Base-by-base conservation (phyloP, 2,113 vertebrate genomes). In the Ciconia boyciana region DNA sequence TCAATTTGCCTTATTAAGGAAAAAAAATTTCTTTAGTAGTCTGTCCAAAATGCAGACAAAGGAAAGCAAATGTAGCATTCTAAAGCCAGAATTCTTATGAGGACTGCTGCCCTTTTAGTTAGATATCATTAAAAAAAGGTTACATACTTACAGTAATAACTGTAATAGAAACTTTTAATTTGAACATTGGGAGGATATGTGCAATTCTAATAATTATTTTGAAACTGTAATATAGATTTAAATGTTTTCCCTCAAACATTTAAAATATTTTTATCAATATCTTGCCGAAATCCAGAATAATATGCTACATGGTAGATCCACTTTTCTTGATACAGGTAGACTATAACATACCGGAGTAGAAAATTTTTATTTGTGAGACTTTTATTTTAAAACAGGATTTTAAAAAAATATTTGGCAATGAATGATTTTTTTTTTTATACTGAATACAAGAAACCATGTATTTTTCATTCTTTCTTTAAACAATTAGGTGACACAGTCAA, bases 1-100 rank as follows among this genome's bases (percentile, higher is more conserved):
- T 95, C 86, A 83, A 87, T 94, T 87, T 96, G 51, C 57, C 36
- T 96, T 93, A 79, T 83, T 86, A 89, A 89, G 32, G 28, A 39
- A 89, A 46, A 83, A 92, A 89, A 62, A 81, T 0, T 7, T 85
- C 62, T 87, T 89, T 43, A 78, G 54, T 51, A 82, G 22, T 71
- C 54, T 89, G 39, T 82, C 70, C 66, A 81, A 72, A 68, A 75
- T 49, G 57, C 78, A 95, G 66, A 70, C 58, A 89, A 84, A 85
- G 28, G 36, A 94, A 82, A 91, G 55, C 17, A 93, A 94, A 91
- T 54, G 51, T 24, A 75, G 32, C 58, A 57, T 71, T 60, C 58
- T 79, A 68, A 94, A 82, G n/a, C n/a, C 65, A 68, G 52, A 55
- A 83, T 12, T 55, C 58, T 70, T 86, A 1, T 7, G 43, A 70